phyloP scores from a whole-genome alignment of 1,140 invertebrate genomes.

The Meteorus sp. region DNA sequence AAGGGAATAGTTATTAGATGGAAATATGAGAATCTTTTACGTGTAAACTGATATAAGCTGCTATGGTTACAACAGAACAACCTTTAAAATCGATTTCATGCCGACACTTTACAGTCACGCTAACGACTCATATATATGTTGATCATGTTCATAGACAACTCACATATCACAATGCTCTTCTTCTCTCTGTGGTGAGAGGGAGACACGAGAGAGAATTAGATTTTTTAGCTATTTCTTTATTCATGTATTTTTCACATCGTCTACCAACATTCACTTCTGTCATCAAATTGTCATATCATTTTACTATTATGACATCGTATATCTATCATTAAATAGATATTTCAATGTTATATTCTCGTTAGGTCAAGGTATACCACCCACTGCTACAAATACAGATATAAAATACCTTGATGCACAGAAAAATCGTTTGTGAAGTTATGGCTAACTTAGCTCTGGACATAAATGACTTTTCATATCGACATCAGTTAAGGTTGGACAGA shows the following conservation, averaged over 20 bases:
- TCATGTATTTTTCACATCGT: too few relatives aligned
- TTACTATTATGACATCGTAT: too few relatives aligned
- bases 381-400: neutral
- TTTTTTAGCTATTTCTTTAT: too few relatives aligned
- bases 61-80: slow-evolving; percentile 46
- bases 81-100: slow-evolving; percentile 41
- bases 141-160: too few relatives aligned
- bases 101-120: slow-evolving; percentile 2
- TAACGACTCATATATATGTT: slow-evolving; percentile 9
- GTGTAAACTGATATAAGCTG: slow-evolving; percentile 27
- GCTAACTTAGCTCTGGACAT: neutral
- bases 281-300: too few relatives aligned
- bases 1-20: neutral
- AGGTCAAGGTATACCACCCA: slow-evolving; percentile 25
- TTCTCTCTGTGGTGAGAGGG: too few relatives aligned
- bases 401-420: neutral
- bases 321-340: slow-evolving; percentile 10
- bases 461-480: neutral
- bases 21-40: neutral
- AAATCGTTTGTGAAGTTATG: neutral
- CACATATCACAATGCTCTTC: too few relatives aligned
- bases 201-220: too few relatives aligned
- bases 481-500: neutral
- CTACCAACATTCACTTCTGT: neutral
- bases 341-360: slow-evolving; percentile 17